Evolutionary conservation across 2,888 invertebrate genomes (phyloP).

Genomic region (Busseola fusca): DNA sequence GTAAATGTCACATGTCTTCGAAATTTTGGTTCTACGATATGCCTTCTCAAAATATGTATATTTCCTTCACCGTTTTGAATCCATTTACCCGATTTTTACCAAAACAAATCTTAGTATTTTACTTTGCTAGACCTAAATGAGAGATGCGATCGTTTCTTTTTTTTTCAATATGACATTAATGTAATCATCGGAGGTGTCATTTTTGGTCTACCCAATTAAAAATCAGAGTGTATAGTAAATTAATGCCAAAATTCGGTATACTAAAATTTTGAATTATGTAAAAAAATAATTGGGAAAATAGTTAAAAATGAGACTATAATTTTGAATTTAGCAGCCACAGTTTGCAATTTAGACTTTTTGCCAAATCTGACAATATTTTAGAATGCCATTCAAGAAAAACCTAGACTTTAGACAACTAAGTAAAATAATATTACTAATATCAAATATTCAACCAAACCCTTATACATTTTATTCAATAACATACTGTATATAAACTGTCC

Average conservation of each 20-base stretch:
- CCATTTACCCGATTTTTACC: too few relatives aligned
- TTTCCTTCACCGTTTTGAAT: too few relatives aligned
- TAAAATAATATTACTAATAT: slow-evolving; percentile 10
- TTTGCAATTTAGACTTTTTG: background rate
- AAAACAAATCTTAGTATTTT: background rate
- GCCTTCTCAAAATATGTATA: too few relatives aligned
- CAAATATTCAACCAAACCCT: slow-evolving; percentile 1
- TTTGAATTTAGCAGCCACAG: too few relatives aligned
- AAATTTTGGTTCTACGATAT: too few relatives aligned
- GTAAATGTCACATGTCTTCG: too few relatives aligned
- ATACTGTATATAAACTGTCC: slow-evolving; percentile 13
- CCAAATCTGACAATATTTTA: background rate
- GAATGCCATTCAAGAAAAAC: background rate
- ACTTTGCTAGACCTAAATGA: too few relatives aligned
- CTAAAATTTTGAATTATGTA: background rate
- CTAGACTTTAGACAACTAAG: slow-evolving; percentile 5
- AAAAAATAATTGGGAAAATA: background rate
- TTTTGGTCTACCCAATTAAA: too few relatives aligned
- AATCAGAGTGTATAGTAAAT: background rate
- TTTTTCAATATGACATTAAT: too few relatives aligned
- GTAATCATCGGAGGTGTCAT: too few relatives aligned
- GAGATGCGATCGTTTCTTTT: too few relatives aligned
- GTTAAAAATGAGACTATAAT: background rate
- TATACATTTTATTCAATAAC: slow-evolving; percentile 25
- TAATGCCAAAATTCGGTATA: background rate